These are phyloP conservation scores for Periplaneta americana DNA, from an alignment of 1,140 invertebrate species.

Conservation along the genomic window DNA sequence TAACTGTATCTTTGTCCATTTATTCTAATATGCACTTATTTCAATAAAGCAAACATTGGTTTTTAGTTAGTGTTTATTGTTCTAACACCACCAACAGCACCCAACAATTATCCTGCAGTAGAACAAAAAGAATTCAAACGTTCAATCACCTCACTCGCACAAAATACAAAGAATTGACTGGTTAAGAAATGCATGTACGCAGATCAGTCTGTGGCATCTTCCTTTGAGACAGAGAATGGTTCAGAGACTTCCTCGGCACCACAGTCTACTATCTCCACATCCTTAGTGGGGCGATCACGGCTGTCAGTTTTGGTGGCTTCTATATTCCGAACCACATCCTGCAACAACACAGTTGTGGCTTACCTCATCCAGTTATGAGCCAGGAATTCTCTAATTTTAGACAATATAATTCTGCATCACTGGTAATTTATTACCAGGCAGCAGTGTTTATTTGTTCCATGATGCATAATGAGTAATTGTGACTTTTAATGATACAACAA, in stretches of 20 bases:
- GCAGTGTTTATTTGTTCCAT: background rate
- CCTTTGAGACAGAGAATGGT: slow-evolving; percentile 75
- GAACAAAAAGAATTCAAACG: too few relatives aligned
- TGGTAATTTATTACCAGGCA: background rate
- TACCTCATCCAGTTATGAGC: background rate
- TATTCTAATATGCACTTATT: too few relatives aligned
- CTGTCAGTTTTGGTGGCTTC: slow-evolving; percentile 68
- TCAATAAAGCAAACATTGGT: too few relatives aligned
- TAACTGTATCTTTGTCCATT: too few relatives aligned
- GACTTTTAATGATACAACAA: background rate
- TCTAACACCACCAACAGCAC: too few relatives aligned
- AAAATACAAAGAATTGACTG: too few relatives aligned
- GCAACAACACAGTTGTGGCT: slow-evolving; percentile 11
- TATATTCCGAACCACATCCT: slow-evolving; percentile 82
- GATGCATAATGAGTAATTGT: too few relatives aligned
- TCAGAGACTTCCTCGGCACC: slow-evolving; percentile 61
- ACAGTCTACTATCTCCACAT: slow-evolving; percentile 72
- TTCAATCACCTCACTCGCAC: too few relatives aligned
- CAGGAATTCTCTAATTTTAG: too few relatives aligned
- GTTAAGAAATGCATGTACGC: background rate
- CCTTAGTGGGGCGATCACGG: slow-evolving; percentile 70
- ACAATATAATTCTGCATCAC: background rate
- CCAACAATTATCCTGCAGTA: too few relatives aligned
- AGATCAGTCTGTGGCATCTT: slow-evolving; percentile 66
- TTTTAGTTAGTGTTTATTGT: too few relatives aligned